phyloP scores from a whole-genome alignment of 2,888 invertebrate species.

The Drosophila robusta region DNA sequence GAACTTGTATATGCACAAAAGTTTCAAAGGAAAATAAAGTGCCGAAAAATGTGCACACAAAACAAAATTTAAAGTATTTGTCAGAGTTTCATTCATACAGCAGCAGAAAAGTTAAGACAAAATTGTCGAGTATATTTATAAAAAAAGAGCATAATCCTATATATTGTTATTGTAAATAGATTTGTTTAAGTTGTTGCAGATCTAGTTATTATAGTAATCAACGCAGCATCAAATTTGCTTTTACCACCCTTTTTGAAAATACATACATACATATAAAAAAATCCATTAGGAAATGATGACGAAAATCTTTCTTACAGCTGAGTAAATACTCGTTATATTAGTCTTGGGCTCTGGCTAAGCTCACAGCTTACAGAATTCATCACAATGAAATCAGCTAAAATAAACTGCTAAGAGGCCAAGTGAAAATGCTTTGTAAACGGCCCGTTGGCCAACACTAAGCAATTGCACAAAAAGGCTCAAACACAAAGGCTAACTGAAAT shows the following conservation, averaged over 20 bases:
- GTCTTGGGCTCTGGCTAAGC: slow-evolving; percentile 35
- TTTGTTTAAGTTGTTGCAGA: slow-evolving; percentile 13
- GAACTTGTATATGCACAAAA: no score
- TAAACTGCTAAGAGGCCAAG: slow-evolving; percentile 47
- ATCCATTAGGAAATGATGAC: slow-evolving; percentile 56
- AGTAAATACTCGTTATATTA: slow-evolving; percentile 47
- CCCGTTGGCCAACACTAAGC: slow-evolving; percentile 34
- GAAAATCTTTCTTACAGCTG: slow-evolving; percentile 47
- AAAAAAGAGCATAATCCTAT: neutral
- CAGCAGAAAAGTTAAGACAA: neutral
- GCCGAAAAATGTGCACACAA: no score
- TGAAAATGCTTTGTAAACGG: slow-evolving; percentile 57
- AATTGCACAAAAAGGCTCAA: slow-evolving; percentile 53
- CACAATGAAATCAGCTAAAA: slow-evolving; percentile 67
- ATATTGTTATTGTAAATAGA: neutral
- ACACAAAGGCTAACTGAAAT: slow-evolving; percentile 70
- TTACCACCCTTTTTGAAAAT: slow-evolving; percentile 7
- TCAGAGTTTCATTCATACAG: no score
- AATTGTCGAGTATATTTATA: neutral
- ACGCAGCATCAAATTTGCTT: slow-evolving; percentile 32
- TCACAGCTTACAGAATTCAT: slow-evolving; percentile 61
- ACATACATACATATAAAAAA: slow-evolving; percentile 16
- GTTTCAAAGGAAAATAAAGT: no score
- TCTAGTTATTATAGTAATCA: slow-evolving; percentile 23
- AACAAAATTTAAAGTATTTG: no score